Evolutionary conservation across 2,113 vertebrate species (phyloP), one percentile per base, ranked within the genome.

Genomic region (Manacus vitellinus): DNA sequence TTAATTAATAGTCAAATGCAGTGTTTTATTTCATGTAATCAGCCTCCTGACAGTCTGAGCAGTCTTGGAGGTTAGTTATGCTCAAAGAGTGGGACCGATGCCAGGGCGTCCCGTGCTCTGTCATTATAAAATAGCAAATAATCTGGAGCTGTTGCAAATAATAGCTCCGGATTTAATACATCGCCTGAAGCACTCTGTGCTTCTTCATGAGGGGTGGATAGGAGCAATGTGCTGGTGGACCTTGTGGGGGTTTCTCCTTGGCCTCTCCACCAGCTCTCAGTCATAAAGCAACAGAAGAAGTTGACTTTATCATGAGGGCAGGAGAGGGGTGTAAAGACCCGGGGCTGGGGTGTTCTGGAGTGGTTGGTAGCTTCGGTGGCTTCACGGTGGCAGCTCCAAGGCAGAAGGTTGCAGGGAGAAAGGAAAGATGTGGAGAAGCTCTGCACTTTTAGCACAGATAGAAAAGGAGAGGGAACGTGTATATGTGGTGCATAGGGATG

Each of bases 1-100:
- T 97, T 97, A 97, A 96, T 96, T 97, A 95, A 95, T 94, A 97
- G 96, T 94, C 92, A 97, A 91, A 94, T 87, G 80, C 77, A 66
- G 80, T 95, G 94, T 96, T 96, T 94, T 96, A 96, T 96, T 96
- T 96, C 83, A 58, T 94, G 88, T 89, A 95, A 96, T 94, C 96
- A 96, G 94, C 88, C 88, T 87, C 68, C 85, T 96, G 95, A 96
- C 95, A 97, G 90, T 47, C 75, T 91, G 74, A 86, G 61, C 91
- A 94, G 86, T 68, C 92, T 88, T 44, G 65, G 90, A 94, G 93
- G 93, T 96, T 96, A 95, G 92, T 92, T 96, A 92, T 0, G 9
- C 75, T 88, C 20, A 0, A 43, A 66, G 92, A 93, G 73, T 88
- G 91, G 95, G 88, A 95, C 76, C 9, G 2, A 12, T 91, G 96